Evolutionary conservation across 2,113 vertebrate species (phyloP).

Genomic region (Otis tarda): DNA sequence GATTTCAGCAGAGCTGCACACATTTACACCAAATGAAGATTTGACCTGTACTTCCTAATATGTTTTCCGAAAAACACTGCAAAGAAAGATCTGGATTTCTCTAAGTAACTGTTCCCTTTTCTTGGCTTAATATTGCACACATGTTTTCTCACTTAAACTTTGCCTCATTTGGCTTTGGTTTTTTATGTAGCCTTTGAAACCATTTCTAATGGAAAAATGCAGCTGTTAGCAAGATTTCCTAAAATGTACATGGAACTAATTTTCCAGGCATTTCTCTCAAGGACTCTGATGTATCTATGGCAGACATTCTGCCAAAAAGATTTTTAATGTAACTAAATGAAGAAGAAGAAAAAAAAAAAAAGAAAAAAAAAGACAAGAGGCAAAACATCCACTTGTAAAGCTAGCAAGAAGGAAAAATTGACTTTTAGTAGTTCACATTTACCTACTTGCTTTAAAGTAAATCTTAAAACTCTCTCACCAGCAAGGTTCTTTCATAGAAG

Average conservation of each 20-base stretch:
- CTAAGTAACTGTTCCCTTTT: conserved; percentile 60
- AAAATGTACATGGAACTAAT: conserved; percentile 81
- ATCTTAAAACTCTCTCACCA: not conserved
- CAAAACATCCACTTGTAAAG: not conserved
- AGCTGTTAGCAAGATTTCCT: conserved; percentile 88
- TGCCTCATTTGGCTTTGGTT: conserved; percentile 76
- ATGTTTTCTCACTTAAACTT: conserved; percentile 82
- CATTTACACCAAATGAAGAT: conserved; percentile 28
- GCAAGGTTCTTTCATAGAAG: not conserved
- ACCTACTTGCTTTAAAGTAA: not conserved
- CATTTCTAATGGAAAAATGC: conserved; percentile 87
- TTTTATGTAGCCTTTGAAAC: conserved; percentile 80
- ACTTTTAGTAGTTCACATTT: not conserved
- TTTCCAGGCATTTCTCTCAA: conserved; percentile 77
- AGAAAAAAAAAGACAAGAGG: not conserved
- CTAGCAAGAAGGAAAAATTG: not conserved
- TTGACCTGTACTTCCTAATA: not conserved
- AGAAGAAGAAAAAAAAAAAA: not conserved
- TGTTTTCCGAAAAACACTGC: conserved; percentile 28
- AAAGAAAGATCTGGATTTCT: conserved; percentile 56
- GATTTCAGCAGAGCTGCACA: not conserved
- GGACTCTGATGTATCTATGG: conserved; percentile 52
- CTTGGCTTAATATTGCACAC: conserved; percentile 73
- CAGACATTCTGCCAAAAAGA: conserved; percentile 42
- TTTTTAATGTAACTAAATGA: conserved; percentile 44